Conservation (phyloP, 2,888 invertebrate species). For the Sphaeridia pumilis region DNA sequence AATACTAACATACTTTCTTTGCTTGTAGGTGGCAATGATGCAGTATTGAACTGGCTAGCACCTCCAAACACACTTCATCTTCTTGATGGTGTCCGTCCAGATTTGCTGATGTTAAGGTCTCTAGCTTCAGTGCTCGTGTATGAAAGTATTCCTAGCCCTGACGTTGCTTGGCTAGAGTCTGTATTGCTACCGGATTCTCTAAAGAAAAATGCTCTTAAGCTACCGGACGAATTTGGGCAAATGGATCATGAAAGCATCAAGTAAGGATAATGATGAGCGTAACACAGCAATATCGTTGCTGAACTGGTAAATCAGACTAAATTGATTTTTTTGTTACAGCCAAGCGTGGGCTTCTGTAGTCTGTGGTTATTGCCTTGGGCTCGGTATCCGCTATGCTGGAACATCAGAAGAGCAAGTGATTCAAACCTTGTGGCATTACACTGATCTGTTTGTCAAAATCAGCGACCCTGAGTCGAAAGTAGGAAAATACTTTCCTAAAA, state of each 20-base stretch:
- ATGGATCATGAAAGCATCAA: conserved; percentile 28
- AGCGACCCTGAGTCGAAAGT: conserved; percentile 24
- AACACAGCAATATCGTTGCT: neutral
- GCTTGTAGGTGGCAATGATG: conserved; percentile 36
- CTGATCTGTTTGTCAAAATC: conserved; percentile 47
- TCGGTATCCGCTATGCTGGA: conserved; percentile 89
- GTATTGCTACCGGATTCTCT: conserved; percentile 27
- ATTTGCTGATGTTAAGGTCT: conserved; percentile 31
- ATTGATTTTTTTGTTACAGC: conserved; percentile 43
- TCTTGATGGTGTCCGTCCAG: conserved; percentile 34
- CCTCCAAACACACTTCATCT: conserved; percentile 32
- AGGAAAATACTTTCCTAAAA: conserved; percentile 32
- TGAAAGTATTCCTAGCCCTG: conserved; percentile 21
- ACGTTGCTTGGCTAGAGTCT: conserved; percentile 28
- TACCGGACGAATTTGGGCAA: conserved; percentile 10
- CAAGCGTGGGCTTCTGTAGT: conserved; percentile 95
- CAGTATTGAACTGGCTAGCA: conserved; percentile 33
- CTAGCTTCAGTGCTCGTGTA: conserved; percentile 33
- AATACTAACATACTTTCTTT: neutral
- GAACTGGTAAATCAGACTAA: neutral
- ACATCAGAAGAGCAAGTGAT: conserved; percentile 72
- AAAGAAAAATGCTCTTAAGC: conserved; percentile 14
- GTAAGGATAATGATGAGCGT: conserved; percentile 10
- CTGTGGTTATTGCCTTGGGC: conserved; percentile 84
- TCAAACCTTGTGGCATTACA: conserved; percentile 61